phyloP scores from a whole-genome alignment of 2,113 vertebrate species.

The Myrmecophaga tridactyla region DNA sequence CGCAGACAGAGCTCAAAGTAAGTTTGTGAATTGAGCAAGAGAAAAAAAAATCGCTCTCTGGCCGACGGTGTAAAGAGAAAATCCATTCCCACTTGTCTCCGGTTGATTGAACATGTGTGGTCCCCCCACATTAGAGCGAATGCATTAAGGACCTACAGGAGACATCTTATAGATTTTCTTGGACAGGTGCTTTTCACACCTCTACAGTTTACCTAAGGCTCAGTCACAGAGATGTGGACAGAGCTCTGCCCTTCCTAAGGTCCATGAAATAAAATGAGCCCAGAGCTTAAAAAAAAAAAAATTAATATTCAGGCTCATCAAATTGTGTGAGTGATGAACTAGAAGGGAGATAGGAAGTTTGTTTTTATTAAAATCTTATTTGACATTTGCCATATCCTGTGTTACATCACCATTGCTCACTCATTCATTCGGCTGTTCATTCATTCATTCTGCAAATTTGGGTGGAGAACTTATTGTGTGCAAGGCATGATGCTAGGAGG shows the following conservation, averaged over 20 bases:
- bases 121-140: conserved; percentile 43
- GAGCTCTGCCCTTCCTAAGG: conserved; percentile 67
- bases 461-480: not conserved
- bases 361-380: conserved; percentile 15
- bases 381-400: not conserved
- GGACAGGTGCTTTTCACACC: conserved; percentile 80
- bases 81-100: conserved; percentile 61
- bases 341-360: not conserved
- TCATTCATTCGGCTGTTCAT: not conserved
- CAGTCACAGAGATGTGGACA: conserved; percentile 46
- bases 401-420: not conserved
- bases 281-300: conserved; percentile 49
- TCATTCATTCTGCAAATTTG: not conserved
- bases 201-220: conserved; percentile 76
- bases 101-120: conserved; percentile 71
- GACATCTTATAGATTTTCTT: conserved; percentile 65
- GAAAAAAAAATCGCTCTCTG: conserved; percentile 46
- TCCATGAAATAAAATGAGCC: conserved; percentile 36
- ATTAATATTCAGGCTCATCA: conserved; percentile 17
- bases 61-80: conserved; percentile 47
- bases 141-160: conserved; percentile 71
- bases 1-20: conserved; percentile 70
- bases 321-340: not conserved
- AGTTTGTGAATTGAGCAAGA: conserved; percentile 74
- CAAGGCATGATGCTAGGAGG: not conserved